Percentiles rank a stretch among this genome's conserved stretches.
phyloP scores from a whole-genome alignment of 1,140 invertebrate genomes.

The Drosophila murphyi region DNA sequence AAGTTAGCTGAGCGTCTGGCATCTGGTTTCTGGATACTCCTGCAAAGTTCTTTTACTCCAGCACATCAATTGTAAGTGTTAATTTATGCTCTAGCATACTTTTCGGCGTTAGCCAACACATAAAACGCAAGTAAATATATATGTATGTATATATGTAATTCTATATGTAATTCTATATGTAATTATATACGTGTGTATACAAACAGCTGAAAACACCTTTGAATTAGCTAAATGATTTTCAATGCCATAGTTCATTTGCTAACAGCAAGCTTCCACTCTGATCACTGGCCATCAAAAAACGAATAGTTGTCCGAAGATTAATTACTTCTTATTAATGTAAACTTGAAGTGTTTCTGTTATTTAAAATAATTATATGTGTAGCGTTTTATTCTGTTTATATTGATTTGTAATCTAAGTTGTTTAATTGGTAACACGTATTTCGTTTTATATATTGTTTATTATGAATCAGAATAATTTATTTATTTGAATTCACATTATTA shows the following conservation, averaged over 20 bases:
- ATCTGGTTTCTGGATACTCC: slow-evolving; percentile 48
- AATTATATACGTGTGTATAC: neutral
- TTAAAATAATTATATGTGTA: too few relatives aligned
- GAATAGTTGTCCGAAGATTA: slow-evolving; percentile 14
- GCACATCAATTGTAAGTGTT: slow-evolving; percentile 73
- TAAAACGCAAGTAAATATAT: slow-evolving; percentile 38
- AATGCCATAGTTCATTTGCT: slow-evolving; percentile 56
- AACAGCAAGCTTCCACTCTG: neutral
- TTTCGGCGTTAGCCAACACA: slow-evolving; percentile 38
- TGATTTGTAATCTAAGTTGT: too few relatives aligned
- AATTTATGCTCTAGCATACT: slow-evolving; percentile 66
- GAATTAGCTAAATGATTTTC: slow-evolving; percentile 29
- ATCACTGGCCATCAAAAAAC: slow-evolving; percentile 31
- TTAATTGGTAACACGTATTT: too few relatives aligned
- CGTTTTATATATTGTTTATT: too few relatives aligned
- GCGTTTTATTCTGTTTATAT: too few relatives aligned
- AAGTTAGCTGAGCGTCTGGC: slow-evolving; percentile 45
- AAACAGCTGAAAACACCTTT: slow-evolving; percentile 15
- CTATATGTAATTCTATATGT: neutral
- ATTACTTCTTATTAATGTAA: neutral
- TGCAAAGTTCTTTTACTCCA: slow-evolving; percentile 43
- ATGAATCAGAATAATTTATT: too few relatives aligned
- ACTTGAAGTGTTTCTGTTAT: too few relatives aligned
- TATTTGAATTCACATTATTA: too few relatives aligned
- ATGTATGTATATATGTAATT: slow-evolving; percentile 30